Evolutionary conservation across 2,888 invertebrate species (phyloP).

Genomic region (Schizotus pectinicornis): DNA sequence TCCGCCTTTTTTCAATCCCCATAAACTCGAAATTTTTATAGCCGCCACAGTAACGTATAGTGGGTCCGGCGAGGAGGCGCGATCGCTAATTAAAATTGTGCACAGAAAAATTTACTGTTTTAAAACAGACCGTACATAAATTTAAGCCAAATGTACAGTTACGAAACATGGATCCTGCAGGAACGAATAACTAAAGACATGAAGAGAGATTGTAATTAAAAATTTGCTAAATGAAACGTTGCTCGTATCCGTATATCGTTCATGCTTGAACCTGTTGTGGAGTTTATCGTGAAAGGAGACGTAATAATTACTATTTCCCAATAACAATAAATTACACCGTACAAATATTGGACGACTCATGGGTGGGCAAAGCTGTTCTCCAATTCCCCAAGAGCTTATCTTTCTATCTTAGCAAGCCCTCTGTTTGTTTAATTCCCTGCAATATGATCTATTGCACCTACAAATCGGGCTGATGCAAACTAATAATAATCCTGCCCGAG

Average conservation of each 20-base stretch:
- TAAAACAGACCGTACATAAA: background rate
- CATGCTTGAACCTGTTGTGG: constrained; percentile 25
- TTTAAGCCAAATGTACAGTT: background rate
- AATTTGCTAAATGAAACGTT: constrained; percentile 34
- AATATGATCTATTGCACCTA: constrained; percentile 46
- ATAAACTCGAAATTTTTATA: too few species aligned
- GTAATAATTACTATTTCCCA: constrained; percentile 54
- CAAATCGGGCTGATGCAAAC: constrained; percentile 2
- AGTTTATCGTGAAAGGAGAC: constrained; percentile 43
- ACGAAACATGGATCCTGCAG: background rate
- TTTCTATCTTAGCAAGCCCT: constrained; percentile 49
- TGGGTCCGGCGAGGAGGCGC: too few species aligned
- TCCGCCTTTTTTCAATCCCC: too few species aligned
- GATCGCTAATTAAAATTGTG: background rate
- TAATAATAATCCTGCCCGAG: too few species aligned
- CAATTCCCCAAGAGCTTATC: constrained; percentile 53
- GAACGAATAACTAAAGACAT: constrained; percentile 1
- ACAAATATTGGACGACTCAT: constrained; percentile 52
- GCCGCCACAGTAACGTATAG: too few species aligned
- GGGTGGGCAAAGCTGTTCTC: constrained; percentile 55
- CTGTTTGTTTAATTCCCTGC: constrained; percentile 52
- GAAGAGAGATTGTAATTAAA: constrained; percentile 32
- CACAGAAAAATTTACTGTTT: constrained; percentile 1
- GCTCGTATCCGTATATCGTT: constrained; percentile 29
- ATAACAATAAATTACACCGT: constrained; percentile 53